phyloP scores from a whole-genome alignment of 2,888 invertebrate genomes.

The Nesidiocoris tenuis region DNA sequence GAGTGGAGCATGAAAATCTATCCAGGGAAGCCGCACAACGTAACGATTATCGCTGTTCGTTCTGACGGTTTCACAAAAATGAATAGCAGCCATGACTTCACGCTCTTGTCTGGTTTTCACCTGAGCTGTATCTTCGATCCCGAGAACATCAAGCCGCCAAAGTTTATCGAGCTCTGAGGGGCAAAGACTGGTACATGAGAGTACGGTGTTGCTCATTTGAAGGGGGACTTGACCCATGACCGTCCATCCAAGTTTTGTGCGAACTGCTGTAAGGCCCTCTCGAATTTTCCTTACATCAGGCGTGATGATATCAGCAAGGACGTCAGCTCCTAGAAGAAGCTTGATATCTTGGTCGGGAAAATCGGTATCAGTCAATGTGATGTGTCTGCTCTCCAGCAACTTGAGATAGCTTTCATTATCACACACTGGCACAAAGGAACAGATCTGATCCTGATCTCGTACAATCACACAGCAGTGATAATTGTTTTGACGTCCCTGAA shows the following conservation, averaged over 20 bases:
- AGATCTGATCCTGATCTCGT: conserved; percentile 3
- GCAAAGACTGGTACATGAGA: neutral
- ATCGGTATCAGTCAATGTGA: neutral
- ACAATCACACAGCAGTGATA: neutral
- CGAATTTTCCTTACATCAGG: neutral
- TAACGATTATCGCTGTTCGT: conserved; percentile 51
- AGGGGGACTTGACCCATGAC: conserved; percentile 14
- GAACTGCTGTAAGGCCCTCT: neutral
- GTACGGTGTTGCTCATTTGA: neutral
- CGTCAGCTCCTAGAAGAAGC: conserved; percentile 17
- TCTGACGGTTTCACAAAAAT: conserved; percentile 50
- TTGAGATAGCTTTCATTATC: neutral
- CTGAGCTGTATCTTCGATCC: conserved; percentile 37
- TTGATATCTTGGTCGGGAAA: conserved; percentile 7
- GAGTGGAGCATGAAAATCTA: conserved; percentile 52
- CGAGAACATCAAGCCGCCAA: conserved; percentile 45
- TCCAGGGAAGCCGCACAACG: conserved; percentile 53
- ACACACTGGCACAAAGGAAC: neutral
- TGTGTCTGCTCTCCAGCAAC: neutral
- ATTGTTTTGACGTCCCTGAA: neutral
- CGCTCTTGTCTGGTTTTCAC: neutral
- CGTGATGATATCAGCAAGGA: conserved; percentile 3
- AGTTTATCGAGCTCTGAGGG: conserved; percentile 5
- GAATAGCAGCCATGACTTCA: conserved; percentile 12
- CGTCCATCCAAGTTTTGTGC: conserved; percentile 26